Conservation (phyloP, 2,888 invertebrate species). For the Tigriopus californicus region DNA sequence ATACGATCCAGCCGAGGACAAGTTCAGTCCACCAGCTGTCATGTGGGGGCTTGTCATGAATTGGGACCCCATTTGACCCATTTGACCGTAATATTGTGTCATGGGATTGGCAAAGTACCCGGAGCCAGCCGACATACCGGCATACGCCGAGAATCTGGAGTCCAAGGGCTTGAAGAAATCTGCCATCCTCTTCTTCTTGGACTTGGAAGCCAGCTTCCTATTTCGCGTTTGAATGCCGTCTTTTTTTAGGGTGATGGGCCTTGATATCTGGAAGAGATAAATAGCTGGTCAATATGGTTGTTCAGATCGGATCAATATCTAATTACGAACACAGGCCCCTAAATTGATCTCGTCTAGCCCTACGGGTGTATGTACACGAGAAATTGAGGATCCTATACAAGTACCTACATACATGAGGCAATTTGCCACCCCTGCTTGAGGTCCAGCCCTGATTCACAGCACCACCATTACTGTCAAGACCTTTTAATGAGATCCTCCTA, state of each 20-base stretch:
- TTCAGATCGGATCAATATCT: no score
- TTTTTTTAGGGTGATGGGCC: constrained; percentile 94
- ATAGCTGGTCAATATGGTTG: no score
- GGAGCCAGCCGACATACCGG: neutral
- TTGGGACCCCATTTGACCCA: constrained; percentile 9
- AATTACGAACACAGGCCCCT: no score
- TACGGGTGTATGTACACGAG: no score
- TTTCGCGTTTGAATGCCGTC: constrained; percentile 95
- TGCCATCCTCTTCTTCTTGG: constrained; percentile 10
- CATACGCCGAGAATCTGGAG: constrained; percentile 3
- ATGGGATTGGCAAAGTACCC: neutral
- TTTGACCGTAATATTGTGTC: constrained; percentile 8
- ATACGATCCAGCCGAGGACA: no score
- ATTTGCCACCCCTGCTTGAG: no score
- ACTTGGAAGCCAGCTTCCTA: constrained; percentile 42
- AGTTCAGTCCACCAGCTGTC: neutral
- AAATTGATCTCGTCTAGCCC: no score
- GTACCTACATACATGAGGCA: no score
- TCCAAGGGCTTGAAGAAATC: constrained; percentile 13
- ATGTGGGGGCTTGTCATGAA: neutral
- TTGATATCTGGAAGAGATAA: constrained; percentile 48
- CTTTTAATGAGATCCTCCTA: no score
- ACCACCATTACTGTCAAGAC: no score
- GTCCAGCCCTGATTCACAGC: no score
- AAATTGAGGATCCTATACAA: no score